These are phyloP conservation scores for Sciurus vulgaris DNA, from an alignment of 2,797 vertebrate genomes.

Conservation along the genomic window DNA sequence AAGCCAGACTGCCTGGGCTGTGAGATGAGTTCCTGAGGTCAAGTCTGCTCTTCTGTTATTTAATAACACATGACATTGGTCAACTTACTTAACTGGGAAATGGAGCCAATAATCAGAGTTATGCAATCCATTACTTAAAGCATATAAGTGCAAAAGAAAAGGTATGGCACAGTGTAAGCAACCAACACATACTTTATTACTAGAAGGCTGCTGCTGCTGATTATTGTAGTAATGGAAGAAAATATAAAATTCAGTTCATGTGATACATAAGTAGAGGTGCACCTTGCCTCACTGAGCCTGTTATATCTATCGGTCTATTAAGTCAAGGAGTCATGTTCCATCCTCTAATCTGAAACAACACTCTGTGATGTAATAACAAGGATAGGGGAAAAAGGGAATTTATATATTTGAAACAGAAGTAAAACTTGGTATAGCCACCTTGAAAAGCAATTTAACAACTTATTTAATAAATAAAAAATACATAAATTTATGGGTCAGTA, in stretches of 20 bases:
- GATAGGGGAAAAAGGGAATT: neutral
- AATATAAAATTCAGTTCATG: neutral
- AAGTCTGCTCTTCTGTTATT: neutral
- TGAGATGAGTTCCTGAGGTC: neutral
- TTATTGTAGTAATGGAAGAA: neutral
- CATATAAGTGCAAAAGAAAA: neutral
- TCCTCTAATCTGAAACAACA: neutral
- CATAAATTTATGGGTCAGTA: neutral
- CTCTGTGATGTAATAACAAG: neutral
- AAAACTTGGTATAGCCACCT: neutral
- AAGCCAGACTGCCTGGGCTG: neutral
- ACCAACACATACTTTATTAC: neutral
- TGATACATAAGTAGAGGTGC: neutral
- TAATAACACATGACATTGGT: neutral
- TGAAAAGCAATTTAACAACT: conserved; percentile 45
- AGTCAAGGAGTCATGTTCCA: neutral
- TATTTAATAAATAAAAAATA: neutral
- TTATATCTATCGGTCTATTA: neutral
- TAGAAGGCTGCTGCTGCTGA: neutral
- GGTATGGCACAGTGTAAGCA: neutral
- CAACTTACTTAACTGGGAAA: neutral
- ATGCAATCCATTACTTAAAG: neutral
- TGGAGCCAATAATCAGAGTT: neutral
- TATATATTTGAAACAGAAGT: neutral
- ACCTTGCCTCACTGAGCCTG: neutral